phyloP scores from a whole-genome alignment of 2,888 invertebrate genomes.

The Drosophila formosana region DNA sequence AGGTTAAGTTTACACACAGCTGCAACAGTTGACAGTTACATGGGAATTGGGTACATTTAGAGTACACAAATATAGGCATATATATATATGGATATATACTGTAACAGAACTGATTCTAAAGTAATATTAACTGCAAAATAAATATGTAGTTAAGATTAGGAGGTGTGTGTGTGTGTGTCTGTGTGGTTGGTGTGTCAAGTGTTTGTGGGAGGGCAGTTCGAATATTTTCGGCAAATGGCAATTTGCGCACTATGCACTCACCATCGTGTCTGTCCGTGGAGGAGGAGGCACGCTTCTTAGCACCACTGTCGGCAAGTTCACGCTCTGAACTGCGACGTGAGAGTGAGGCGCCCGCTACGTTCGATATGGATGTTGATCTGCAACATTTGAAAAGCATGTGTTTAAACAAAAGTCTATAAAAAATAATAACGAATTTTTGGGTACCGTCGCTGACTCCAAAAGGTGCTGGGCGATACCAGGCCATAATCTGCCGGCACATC shows the following conservation, averaged over 20 bases:
- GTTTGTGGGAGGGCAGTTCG: conserved; percentile 40
- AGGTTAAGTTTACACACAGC: conserved; percentile 47
- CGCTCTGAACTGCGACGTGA: conserved; percentile 94
- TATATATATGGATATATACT: conserved; percentile 21
- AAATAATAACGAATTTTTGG: not conserved
- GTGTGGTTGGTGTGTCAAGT: conserved; percentile 22
- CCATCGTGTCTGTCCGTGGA: conserved; percentile 90
- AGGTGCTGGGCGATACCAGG: conserved; percentile 85
- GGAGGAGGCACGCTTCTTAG: conserved; percentile 91
- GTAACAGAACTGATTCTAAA: conserved; percentile 39
- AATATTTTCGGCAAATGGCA: conserved; percentile 9
- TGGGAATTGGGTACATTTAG: conserved; percentile 37
- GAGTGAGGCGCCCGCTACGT: conserved; percentile 93
- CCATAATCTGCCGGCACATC: conserved; percentile 91
- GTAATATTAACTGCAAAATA: conserved; percentile 72
- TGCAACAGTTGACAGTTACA: conserved; percentile 51
- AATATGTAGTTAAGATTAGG: conserved; percentile 64
- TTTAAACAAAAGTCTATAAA: not conserved
- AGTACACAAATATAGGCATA: conserved; percentile 21
- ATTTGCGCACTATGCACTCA: conserved; percentile 76
- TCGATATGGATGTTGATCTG: conserved; percentile 95
- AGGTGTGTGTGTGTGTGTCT: conserved; percentile 46
- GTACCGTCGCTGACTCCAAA: conserved; percentile 93
- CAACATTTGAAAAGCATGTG: not conserved
- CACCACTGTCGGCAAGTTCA: conserved; percentile 88